Base-by-base conservation (phyloP, 2,113 vertebrate genomes). In the Lycaon pictus region DNA sequence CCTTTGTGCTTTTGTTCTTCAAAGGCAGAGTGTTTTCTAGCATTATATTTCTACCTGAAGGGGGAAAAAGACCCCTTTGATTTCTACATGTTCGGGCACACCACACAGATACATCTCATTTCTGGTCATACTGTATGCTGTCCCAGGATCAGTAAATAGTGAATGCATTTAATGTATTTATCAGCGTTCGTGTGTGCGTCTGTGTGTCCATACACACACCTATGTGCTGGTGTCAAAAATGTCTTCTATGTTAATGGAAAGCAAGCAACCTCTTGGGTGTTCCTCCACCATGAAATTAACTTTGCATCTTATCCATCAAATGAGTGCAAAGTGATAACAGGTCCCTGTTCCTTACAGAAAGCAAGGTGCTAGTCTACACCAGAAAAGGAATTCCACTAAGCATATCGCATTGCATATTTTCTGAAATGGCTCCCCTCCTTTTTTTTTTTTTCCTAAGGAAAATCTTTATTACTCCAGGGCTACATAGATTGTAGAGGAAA, bases 101-200 rank as follows among this genome's bases (percentile, higher is more conserved):
- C 48, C 92, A 81, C 95, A 96, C n/a, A 79, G 63, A 97, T 92
- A 94, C 9, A 96, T 77, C 17, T 97, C 19, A 93, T 97, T 97
- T 98, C 95, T 97, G 95, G 23, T 97, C 48, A 0, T 93, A 82
- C 48, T 96, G 63, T 89, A 89, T 94, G 65, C 77, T 95, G 82
- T 96, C 81, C 86, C 90, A 79, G 71, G 98, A 98, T 48, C 32
- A 98, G 97, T 97, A 98, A 98, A 98, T 98, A 98, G 96, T 98
- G 97, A 88, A 98, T 97, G 48, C 29, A 97, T 97, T 97, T 98
- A 98, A 98, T 98, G 89, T 82, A 97, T 97, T 98, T 98, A 98
- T 97, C 96, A 97, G 67, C 35, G 94, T 16, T 90, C 20, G 0
- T 93, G 6, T 84, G 96, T 93, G 35, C 4, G 5, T 72, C 37